These are phyloP conservation scores for Stegostoma tigrinum DNA, from an alignment of 2,113 vertebrate genomes.

Conservation along the genomic window DNA sequence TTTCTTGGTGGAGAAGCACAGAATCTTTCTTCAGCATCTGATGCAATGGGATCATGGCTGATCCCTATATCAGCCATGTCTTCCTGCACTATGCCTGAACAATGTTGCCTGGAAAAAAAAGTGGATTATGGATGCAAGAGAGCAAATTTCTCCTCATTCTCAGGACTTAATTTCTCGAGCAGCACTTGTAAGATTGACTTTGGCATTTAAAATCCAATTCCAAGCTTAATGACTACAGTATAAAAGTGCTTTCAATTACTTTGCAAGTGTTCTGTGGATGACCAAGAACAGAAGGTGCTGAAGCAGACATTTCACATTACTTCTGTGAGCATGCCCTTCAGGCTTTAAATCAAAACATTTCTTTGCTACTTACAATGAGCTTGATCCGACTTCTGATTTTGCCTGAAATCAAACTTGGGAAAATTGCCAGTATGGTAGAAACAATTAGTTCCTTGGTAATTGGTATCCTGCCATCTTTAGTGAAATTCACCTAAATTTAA, in stretches of 20 bases:
- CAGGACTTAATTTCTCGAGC: not conserved
- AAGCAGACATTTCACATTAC: not conserved
- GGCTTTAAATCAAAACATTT: not conserved
- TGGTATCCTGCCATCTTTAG: not conserved
- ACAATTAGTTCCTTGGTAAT: not conserved
- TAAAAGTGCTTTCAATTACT: not conserved
- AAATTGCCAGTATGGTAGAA: not conserved
- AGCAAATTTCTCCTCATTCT: not conserved
- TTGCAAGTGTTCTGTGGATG: not conserved
- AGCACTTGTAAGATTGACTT: not conserved
- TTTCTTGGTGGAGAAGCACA: not conserved
- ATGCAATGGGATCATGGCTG: too few species aligned
- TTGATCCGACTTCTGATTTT: not conserved
- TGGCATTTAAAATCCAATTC: not conserved
- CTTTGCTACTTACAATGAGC: not conserved
- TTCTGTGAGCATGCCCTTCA: not conserved
- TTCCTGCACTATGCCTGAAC: too few species aligned
- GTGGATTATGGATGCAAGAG: not conserved
- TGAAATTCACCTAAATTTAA: not conserved
- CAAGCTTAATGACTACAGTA: not conserved
- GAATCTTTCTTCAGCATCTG: not conserved
- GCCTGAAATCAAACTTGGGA: not conserved
- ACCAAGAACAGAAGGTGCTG: not conserved
- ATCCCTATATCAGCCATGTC: too few species aligned
- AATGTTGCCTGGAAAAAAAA: not conserved